phyloP scores from a whole-genome alignment of 1,140 invertebrate genomes.

The Drosophila azteca region DNA sequence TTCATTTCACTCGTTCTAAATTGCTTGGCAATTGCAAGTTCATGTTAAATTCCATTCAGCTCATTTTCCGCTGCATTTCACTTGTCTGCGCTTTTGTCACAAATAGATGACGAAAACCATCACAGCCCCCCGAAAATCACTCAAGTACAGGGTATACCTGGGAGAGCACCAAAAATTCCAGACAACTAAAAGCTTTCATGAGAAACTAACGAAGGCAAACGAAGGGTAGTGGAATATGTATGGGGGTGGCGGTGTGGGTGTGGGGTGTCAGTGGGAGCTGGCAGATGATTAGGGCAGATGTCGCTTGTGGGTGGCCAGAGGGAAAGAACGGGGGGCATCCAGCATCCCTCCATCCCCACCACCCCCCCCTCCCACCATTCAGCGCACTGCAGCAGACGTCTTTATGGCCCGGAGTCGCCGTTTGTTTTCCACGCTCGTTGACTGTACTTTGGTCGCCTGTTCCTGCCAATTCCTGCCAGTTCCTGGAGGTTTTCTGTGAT shows the following conservation, averaged over 20 bases:
- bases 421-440: constrained; percentile 75
- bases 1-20: no score
- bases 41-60: no score
- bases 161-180: constrained; percentile 70
- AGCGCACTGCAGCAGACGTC: constrained; percentile 71
- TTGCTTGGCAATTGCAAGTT: no score
- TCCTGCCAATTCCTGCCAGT: constrained; percentile 12
- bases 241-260: background rate
- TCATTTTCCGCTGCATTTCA: no score
- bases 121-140: background rate
- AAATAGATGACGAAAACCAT: no score
- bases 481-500: constrained; percentile 1
- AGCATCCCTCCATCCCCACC: constrained; percentile 23
- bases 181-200: constrained; percentile 82
- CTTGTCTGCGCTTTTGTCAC: no score
- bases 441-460: constrained; percentile 71
- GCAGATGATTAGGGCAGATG: constrained; percentile 76
- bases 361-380: background rate
- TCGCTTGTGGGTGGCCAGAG: constrained; percentile 37
- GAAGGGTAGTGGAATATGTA: background rate
- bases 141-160: constrained; percentile 27
- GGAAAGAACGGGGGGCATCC: background rate
- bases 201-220: constrained; percentile 63
- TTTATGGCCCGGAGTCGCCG: constrained; percentile 61
- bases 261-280: constrained; percentile 16